Conservation (phyloP, 2,888 invertebrate species). For the Parnassius mnemosyne region DNA sequence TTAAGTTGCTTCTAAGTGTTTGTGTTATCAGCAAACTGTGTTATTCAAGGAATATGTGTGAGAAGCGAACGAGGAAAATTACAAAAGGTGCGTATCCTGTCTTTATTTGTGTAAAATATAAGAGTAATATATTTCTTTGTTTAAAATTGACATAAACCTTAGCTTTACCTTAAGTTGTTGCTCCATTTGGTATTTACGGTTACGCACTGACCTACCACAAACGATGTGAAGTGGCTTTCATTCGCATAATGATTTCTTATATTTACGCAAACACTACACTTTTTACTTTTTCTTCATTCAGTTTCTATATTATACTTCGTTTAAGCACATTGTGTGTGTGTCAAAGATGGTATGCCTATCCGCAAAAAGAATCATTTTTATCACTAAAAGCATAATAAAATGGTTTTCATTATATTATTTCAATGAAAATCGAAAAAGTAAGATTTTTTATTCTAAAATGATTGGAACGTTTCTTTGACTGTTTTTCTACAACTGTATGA, state of each 20-base stretch:
- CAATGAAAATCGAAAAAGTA: no score
- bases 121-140: neutral
- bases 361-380: no score
- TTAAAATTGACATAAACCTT: neutral
- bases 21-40: constrained; percentile 26
- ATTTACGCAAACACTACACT: neutral
- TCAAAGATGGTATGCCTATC: no score
- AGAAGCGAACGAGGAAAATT: constrained; percentile 24
- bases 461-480: no score
- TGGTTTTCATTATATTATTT: no score
- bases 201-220: constrained; percentile 25
- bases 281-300: neutral
- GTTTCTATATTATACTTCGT: no score
- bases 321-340: no score
- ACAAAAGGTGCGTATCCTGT: constrained; percentile 22
- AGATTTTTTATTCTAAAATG: no score
- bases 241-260: neutral
- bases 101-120: neutral
- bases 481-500: no score
- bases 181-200: neutral
- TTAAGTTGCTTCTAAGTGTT: constrained; percentile 12
- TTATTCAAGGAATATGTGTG: constrained; percentile 27
- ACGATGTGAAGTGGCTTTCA: neutral
- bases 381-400: no score
- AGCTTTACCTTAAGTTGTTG: neutral